Conservation (phyloP, 2,888 invertebrate species). For the Rhingia rostrata region DNA sequence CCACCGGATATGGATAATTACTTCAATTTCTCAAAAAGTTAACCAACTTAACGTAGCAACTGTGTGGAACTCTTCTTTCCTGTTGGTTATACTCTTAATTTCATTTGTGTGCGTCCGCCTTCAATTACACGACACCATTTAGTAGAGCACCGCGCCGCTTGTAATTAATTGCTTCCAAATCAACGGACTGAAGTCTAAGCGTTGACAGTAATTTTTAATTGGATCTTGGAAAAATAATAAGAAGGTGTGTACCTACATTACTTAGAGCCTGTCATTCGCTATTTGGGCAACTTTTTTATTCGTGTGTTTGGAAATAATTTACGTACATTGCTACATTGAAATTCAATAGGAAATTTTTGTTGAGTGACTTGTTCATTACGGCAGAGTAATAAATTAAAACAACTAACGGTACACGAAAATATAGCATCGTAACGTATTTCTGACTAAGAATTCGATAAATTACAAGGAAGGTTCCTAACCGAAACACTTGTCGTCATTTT, state of each 20-base stretch:
- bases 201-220: constrained; percentile 70
- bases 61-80: constrained; percentile 5
- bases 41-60: constrained; percentile 51
- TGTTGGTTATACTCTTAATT: constrained; percentile 35
- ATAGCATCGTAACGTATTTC: constrained; percentile 22
- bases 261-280: constrained; percentile 36
- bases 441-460: constrained; percentile 29
- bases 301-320: constrained; percentile 57
- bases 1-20: constrained; percentile 71
- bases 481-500: background rate
- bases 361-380: constrained; percentile 44
- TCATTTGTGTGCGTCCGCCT: constrained; percentile 34
- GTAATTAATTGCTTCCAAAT: constrained; percentile 72
- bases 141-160: constrained; percentile 59
- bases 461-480: constrained; percentile 25
- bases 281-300: constrained; percentile 29
- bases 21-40: constrained; percentile 72
- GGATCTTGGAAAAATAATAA: constrained; percentile 39
- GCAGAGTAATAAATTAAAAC: constrained; percentile 50
- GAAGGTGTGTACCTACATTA: constrained; percentile 11
- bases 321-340: constrained; percentile 60
- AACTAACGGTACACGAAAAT: constrained; percentile 2
- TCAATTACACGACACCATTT: constrained; percentile 68
- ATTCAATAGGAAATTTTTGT: constrained; percentile 61
- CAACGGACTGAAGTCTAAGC: constrained; percentile 67